Evolutionary conservation across 2,888 invertebrate genomes (phyloP).

Genomic region (Mesorhabditis sp.): DNA sequence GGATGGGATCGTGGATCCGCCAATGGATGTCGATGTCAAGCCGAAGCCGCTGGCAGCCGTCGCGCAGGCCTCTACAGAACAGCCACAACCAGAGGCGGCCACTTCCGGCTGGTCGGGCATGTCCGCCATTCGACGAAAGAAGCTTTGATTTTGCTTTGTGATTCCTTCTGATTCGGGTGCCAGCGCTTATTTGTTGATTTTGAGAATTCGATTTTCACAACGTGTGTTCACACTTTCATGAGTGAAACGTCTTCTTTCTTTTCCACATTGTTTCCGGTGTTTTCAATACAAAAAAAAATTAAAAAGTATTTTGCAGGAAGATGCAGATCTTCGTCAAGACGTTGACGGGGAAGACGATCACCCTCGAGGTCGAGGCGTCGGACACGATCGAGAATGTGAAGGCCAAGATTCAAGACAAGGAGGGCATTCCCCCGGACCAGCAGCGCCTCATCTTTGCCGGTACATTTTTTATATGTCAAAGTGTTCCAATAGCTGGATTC

Average conservation of each 20-base stretch:
- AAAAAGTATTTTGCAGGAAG: neutral
- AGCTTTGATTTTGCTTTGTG: neutral
- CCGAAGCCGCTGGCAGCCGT: neutral
- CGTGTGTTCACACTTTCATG: too few relatives aligned
- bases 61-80: neutral
- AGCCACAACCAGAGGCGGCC: neutral
- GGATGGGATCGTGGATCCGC: neutral
- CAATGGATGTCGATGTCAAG: neutral
- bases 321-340: constrained; percentile 92
- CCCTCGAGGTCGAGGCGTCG: constrained; percentile 46
- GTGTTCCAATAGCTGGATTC: too few relatives aligned
- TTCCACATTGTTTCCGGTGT: neutral
- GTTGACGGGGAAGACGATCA: constrained; percentile 83
- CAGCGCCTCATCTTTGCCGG: constrained; percentile 47
- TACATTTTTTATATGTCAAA: constrained; percentile 9
- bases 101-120: too few relatives aligned
- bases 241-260: neutral
- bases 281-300: too few relatives aligned
- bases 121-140: neutral
- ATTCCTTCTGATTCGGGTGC: neutral
- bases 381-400: constrained; percentile 47
- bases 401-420: constrained; percentile 46
- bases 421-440: constrained; percentile 46
- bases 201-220: neutral
- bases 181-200: constrained; percentile 1